Conservation (phyloP, 2,113 vertebrate species). For the Pyxicephalus adspersus region DNA sequence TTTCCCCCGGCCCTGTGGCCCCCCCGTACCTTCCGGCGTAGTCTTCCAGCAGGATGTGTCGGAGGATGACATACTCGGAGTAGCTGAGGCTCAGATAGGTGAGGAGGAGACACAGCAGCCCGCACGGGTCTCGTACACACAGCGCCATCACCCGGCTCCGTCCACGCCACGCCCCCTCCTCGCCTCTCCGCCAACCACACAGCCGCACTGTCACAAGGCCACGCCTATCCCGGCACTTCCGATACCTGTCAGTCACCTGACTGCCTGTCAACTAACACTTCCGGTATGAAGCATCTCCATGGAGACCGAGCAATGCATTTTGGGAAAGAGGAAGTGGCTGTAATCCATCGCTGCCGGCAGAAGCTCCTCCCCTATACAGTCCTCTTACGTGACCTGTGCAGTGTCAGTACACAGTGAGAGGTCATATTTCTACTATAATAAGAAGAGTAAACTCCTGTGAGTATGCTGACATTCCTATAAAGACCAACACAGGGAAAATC, state of each 20-base stretch:
- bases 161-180: not conserved
- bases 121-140: constrained; percentile 74
- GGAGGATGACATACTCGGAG: constrained; percentile 80
- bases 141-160: constrained; percentile 66
- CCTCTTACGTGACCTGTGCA: no score
- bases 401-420: no score
- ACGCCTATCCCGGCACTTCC: accelerated
- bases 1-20: no score
- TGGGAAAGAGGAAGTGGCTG: not conserved
- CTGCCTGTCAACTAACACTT: not conserved
- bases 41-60: constrained; percentile 75
- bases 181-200: not conserved
- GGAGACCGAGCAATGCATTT: not conserved
- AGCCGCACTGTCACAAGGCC: not conserved
- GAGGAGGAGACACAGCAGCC: constrained; percentile 75
- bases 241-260: no score
- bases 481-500: no score
- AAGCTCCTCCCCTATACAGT: no score
- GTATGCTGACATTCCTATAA: no score
- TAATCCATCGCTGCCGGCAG: not conserved
- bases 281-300: constrained; percentile 21
- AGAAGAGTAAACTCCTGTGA: no score
- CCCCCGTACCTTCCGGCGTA: constrained; percentile 73
- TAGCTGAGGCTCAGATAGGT: constrained; percentile 81
- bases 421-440: no score